Percentiles rank a stretch among this genome's conserved stretches.
These are phyloP conservation scores for Pemphigus obesinymphae DNA, from an alignment of 1,140 invertebrate genomes.

Conservation along the genomic window DNA sequence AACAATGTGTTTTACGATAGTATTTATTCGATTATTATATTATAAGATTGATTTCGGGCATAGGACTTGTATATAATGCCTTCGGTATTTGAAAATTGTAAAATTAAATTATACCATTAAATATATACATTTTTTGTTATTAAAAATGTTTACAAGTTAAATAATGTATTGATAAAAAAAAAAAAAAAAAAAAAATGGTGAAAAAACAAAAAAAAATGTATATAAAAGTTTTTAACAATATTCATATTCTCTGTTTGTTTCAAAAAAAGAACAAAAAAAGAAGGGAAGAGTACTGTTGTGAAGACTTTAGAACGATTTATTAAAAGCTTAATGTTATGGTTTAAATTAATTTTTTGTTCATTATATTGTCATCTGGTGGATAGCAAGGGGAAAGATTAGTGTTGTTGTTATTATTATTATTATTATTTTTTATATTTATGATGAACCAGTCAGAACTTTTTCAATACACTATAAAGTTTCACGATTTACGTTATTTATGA, in stretches of 20 bases:
- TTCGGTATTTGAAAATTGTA: too few relatives aligned
- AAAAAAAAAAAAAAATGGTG: too few relatives aligned
- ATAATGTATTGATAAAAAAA: too few relatives aligned
- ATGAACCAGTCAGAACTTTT: not conserved
- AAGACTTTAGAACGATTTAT: not conserved
- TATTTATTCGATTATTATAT: too few relatives aligned
- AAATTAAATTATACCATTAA: too few relatives aligned
- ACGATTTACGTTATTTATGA: not conserved
- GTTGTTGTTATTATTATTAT: not conserved
- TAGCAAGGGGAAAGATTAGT: not conserved
- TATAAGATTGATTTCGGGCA: too few relatives aligned
- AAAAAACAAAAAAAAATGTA: not conserved
- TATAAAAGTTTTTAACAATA: not conserved
- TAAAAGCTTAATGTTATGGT: not conserved
- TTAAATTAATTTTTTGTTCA: not conserved
- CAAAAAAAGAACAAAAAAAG: too few relatives aligned
- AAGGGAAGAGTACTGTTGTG: not conserved
- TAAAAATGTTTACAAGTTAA: too few relatives aligned
- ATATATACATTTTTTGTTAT: too few relatives aligned
- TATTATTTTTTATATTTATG: not conserved
- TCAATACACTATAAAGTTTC: constrained; percentile 16
- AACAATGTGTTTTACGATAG: too few relatives aligned
- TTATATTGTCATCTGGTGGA: not conserved
- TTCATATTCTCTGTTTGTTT: not conserved
- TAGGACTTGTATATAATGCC: too few relatives aligned